These are phyloP conservation scores for Cremastinae sp. DNA, from an alignment of 2,888 invertebrate species.

Conservation along the genomic window DNA sequence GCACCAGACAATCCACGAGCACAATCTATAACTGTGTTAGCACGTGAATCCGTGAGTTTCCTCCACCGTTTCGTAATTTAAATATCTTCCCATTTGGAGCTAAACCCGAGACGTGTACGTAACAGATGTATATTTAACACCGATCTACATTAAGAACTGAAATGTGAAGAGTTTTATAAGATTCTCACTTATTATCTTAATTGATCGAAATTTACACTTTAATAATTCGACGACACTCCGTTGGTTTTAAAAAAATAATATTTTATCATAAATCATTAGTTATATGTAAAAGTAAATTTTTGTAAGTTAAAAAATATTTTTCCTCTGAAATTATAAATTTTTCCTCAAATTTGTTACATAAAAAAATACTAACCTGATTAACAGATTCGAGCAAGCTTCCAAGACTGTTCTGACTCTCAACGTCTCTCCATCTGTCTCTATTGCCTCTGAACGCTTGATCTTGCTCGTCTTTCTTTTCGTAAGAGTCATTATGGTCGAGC, in stretches of 20 bases:
- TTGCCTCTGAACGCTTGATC: slow-evolving; percentile 65
- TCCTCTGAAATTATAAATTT: no score
- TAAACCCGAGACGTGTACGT: slow-evolving; percentile 8
- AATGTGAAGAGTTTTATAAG: neutral
- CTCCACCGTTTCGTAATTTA: slow-evolving; percentile 31
- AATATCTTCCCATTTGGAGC: slow-evolving; percentile 40
- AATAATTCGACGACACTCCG: no score
- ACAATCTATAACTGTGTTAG: slow-evolving; percentile 14
- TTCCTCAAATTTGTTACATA: neutral
- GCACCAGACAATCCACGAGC: slow-evolving; percentile 33
- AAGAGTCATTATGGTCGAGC: slow-evolving; percentile 74
- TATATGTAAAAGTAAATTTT: no score
- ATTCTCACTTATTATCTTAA: neutral
- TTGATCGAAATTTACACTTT: no score
- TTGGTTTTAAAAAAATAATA: no score
- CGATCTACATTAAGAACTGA: slow-evolving; percentile 7
- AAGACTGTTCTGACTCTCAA: slow-evolving; percentile 78
- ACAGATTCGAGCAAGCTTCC: slow-evolving; percentile 78
- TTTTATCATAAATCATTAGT: no score
- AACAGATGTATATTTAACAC: slow-evolving; percentile 28
- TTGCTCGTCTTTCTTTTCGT: slow-evolving; percentile 71
- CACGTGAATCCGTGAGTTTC: slow-evolving; percentile 18
- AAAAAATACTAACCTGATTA: slow-evolving; percentile 74
- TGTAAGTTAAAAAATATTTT: no score
- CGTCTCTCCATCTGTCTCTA: slow-evolving; percentile 77